Evolutionary conservation across 2,113 vertebrate species (phyloP), one percentile per base, ranked within the genome.

Genomic region (Nerophis lumbriciformis): DNA sequence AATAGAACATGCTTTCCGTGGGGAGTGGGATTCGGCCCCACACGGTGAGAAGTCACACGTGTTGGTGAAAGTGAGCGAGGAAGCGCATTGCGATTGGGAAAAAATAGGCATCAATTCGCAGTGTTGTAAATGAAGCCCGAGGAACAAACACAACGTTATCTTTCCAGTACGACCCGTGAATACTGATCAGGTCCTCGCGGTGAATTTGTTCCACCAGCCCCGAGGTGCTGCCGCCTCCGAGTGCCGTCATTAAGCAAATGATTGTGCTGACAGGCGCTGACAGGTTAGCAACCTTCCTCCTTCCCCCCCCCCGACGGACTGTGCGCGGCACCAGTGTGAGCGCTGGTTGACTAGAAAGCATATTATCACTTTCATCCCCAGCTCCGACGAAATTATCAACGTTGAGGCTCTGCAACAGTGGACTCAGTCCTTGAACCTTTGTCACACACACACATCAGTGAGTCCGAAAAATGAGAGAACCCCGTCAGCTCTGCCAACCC

Each of bases 351-450:
- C 81, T 84, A 53, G 66, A 82, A 84, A 87, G 73, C 79, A 84
- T 69, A 90, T 86, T 68, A 87, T 76, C 65, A 66, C 79, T 81
- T 83, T 85, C 75, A 76, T 63, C 66, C 67, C 45, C 36, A 9
- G 8, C 53, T 39, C 35, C 5, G 9, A 21, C n/a, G 16, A 37
- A 57, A 44, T 15, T 47, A 5, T 77, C 76, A 78, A 75, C 75
- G 87, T 80, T 85, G 81, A 83, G 81, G 80, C 64, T 16, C 74
- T 71, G 75, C 77, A 86, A 80, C 73, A 73, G 71, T 55, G 65
- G 59, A 37, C 65, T 77, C 65, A 81, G 85, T 72, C 78, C 82
- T 86, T 82, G 84, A 86, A 82, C 77, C 76, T 70, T 66, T 63
- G 69, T 71, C 67, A 68, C 6, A 36, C n/a, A 36, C n/a, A 39